These are phyloP conservation scores for Sycobia sp. DNA, from an alignment of 1,140 invertebrate genomes.

Conservation along the genomic window DNA sequence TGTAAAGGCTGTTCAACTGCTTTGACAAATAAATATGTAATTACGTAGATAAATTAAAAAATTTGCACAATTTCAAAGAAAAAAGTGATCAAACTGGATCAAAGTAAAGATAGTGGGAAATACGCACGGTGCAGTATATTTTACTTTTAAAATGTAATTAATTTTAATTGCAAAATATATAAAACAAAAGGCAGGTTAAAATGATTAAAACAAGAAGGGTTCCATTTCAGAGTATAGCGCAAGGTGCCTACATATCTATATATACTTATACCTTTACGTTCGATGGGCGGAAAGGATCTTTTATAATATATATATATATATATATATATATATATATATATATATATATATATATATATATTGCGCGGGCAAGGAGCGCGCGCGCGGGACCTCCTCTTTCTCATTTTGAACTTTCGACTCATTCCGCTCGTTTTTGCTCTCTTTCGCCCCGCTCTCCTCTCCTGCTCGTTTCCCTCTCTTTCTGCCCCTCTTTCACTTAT, in stretches of 20 bases:
- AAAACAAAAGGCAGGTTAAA: no score
- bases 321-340: background rate
- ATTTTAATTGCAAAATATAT: no score
- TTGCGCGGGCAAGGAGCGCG: background rate
- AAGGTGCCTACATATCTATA: background rate
- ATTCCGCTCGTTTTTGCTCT: constrained; percentile 23
- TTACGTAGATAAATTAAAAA: no score
- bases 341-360: background rate
- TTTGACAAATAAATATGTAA: no score
- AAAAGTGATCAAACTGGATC: no score
- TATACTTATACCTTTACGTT: background rate
- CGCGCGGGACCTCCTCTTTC: constrained; percentile 10
- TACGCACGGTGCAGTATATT: no score
- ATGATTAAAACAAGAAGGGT: no score
- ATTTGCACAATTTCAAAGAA: no score
- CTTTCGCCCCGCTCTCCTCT: constrained; percentile 13
- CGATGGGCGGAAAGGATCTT: constrained; percentile 18
- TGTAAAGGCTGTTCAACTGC: no score
- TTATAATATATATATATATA: background rate
- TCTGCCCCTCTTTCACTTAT: constrained; percentile 5
- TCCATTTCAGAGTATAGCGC: no score
- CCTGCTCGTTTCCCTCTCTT: background rate
- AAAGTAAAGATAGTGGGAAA: no score
- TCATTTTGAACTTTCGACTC: constrained; percentile 28
- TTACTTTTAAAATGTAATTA: no score